Evolutionary conservation across 1,140 invertebrate species (phyloP), one percentile per base, ranked within the genome.

Genomic region (Eulimnadia texana): DNA sequence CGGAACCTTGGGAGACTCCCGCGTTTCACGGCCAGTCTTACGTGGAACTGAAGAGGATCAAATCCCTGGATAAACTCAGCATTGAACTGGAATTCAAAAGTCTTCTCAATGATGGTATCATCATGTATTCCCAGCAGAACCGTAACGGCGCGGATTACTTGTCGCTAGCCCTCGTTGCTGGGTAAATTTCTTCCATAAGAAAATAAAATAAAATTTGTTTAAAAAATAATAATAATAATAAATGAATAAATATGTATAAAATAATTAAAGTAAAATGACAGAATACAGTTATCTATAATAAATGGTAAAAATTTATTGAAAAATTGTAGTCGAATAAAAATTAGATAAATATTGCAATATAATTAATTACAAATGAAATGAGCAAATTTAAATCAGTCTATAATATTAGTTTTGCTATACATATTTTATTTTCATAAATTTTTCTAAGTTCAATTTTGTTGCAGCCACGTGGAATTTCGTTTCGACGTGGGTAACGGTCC

Each of bases 101-200:
- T 0, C 85, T 88, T 70, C 81, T 86, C n/a, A 69, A 63, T 47
- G 86, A 93, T 70, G 91, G 90, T 58, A 84, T 94, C 58, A 76
- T 95, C 63, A 74, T 94, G 55, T 94, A 91, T 74, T 86, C 89
- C 74, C 88, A 91, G 70, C 89, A 94, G 73, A 84, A 86, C 59
- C 85, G 92, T 68, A 90, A 90, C 2, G 81, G 81, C 23, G 90
- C 90, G 51, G 90, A 94, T 76, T 95, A 90, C 75, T 81, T 94
- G 61, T 90, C 90, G 16, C 73, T 95, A 29, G 83, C 89, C 29
- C 77, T 95, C 66, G 79, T 90, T 58, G 84, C 86, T 71, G 84
- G 88, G 80, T 85, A 78, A 74, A 75, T 16, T 11, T 25, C 29
- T 28, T n/a, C n/a, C 24, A 22, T 29, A n/a, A n/a, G n/a, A n/a